phyloP scores from a whole-genome alignment of 2,113 vertebrate genomes.

The Istiophorus platypterus region DNA sequence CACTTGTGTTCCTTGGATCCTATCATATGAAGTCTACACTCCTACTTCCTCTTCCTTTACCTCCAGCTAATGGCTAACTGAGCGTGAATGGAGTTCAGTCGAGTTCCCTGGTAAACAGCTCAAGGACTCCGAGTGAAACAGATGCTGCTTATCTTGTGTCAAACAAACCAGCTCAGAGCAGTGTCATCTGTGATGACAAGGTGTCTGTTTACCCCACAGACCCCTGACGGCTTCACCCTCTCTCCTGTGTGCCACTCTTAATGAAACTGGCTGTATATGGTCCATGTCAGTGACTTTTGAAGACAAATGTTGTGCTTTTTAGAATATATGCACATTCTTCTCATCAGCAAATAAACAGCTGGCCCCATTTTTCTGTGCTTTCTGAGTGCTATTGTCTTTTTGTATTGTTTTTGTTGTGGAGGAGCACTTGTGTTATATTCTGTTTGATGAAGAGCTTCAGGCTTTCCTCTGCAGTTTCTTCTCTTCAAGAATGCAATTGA shows the following conservation, averaged over 20 bases:
- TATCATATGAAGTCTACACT: slow-evolving; percentile 6
- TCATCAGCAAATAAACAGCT: slow-evolving; percentile 39
- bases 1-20: neutral
- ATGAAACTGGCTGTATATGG: slow-evolving; percentile 27
- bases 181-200: slow-evolving; percentile 36
- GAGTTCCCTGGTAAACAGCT: slow-evolving; percentile 43
- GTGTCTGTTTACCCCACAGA: slow-evolving; percentile 28
- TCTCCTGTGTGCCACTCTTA: slow-evolving; percentile 11
- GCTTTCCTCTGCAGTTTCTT: slow-evolving; percentile 13
- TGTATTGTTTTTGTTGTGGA: slow-evolving; percentile 8
- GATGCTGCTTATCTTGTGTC: slow-evolving; percentile 54
- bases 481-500: slow-evolving; percentile 14
- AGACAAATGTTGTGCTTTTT: slow-evolving; percentile 3
- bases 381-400: neutral
- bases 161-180: slow-evolving; percentile 39
- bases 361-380: slow-evolving; percentile 1
- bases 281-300: neutral
- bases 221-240: slow-evolving; percentile 30
- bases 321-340: slow-evolving; percentile 16
- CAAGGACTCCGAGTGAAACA: slow-evolving; percentile 23
- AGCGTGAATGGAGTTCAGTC: slow-evolving; percentile 31
- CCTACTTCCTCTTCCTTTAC: neutral
- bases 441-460: slow-evolving; percentile 39
- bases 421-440: slow-evolving; percentile 23
- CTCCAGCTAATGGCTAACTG: neutral